phyloP scores from a whole-genome alignment of 2,113 vertebrate species.

The Clarias gariepinus region DNA sequence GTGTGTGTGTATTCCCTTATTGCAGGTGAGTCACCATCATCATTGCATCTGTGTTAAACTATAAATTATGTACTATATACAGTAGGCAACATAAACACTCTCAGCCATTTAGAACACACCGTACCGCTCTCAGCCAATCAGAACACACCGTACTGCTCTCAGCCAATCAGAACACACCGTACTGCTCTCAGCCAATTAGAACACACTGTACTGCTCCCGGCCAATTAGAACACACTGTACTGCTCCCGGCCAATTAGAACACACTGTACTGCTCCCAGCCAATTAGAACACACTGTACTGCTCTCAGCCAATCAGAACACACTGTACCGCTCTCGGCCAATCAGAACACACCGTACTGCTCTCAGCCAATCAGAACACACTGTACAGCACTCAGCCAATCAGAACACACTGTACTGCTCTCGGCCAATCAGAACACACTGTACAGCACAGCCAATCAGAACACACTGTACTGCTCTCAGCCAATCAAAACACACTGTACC shows the following conservation, averaged over 20 bases:
- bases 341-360: neutral
- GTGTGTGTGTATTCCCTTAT: neutral
- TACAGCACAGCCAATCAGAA: too few relatives aligned
- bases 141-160: neutral
- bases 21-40: neutral
- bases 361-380: too few relatives aligned
- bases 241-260: neutral
- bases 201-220: neutral
- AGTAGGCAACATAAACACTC: neutral
- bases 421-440: too few relatives aligned
- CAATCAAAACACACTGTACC: too few relatives aligned
- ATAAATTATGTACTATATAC: neutral
- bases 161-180: neutral
- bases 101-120: neutral
- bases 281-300: neutral
- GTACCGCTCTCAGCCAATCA: neutral
- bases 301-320: too few relatives aligned
- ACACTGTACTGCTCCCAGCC: neutral
- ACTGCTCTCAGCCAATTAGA: neutral
- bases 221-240: neutral
- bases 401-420: too few relatives aligned
- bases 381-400: too few relatives aligned
- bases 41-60: conserved; percentile 1
- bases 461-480: too few relatives aligned
- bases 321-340: too few relatives aligned